These are phyloP conservation scores for Plutella xylostella DNA, from an alignment of 2,888 invertebrate genomes.

Conservation along the genomic window DNA sequence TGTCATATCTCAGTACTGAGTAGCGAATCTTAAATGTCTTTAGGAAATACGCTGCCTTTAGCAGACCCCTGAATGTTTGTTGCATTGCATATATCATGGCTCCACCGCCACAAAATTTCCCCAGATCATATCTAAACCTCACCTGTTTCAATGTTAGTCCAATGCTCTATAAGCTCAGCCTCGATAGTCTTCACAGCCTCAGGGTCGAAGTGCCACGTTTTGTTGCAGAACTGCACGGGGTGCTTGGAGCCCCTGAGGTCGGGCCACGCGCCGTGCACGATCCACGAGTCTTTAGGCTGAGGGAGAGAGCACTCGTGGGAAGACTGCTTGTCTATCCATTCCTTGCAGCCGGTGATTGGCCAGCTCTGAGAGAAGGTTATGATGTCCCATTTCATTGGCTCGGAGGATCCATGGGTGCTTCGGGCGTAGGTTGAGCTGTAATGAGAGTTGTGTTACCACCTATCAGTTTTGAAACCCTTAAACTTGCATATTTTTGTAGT, in stretches of 20 bases:
- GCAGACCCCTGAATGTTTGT: too few species aligned
- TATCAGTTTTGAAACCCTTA: too few species aligned
- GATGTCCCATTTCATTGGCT: conserved; percentile 70
- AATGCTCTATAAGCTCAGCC: conserved; percentile 67
- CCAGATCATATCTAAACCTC: conserved; percentile 14
- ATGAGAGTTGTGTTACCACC: too few species aligned
- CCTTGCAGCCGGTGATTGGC: conserved; percentile 78
- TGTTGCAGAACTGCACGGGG: conserved; percentile 80
- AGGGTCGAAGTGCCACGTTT: conserved; percentile 74
- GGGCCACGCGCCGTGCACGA: conserved; percentile 89
- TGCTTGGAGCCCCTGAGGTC: conserved; percentile 75
- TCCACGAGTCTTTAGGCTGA: conserved; percentile 71
- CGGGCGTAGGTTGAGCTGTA: too few species aligned
- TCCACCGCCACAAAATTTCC: too few species aligned
- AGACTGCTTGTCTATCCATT: conserved; percentile 74
- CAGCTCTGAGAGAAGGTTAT: conserved; percentile 85
- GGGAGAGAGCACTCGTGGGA: conserved; percentile 75
- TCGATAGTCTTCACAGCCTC: conserved; percentile 70
- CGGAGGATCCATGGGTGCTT: too few species aligned
- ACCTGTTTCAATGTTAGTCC: conserved; percentile 80
- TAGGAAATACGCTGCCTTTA: too few species aligned
- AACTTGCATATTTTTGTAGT: too few species aligned
- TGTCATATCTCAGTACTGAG: too few species aligned
- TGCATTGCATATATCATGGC: too few species aligned
- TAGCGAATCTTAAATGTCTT: too few species aligned